A percentile compares a stretch with the other conserved stretches of the same genome.
Evolutionary conservation across 2,888 invertebrate species (phyloP).

Genomic region (Drosophila basisetae): DNA sequence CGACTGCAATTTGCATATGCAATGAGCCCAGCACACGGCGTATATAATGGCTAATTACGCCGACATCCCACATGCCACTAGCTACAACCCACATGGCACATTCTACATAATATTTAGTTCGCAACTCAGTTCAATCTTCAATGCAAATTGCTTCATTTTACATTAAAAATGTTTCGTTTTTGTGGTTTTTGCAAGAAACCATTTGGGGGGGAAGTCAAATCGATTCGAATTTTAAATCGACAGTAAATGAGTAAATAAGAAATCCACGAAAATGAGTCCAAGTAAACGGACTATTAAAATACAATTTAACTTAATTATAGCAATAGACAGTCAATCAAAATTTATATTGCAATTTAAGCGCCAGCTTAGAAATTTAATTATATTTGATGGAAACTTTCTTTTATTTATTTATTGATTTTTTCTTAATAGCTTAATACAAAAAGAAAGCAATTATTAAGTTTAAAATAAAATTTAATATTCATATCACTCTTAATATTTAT

Average conservation of each 20-base stretch:
- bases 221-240: not conserved
- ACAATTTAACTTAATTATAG: not conserved
- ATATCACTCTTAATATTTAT: not conserved
- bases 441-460: not conserved
- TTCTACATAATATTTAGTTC: not conserved
- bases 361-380: not conserved
- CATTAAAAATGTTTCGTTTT: conserved; percentile 47
- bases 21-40: conserved; percentile 58
- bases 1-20: conserved; percentile 75
- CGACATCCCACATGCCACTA: conserved; percentile 9
- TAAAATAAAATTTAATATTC: not conserved
- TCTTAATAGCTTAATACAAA: not conserved
- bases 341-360: not conserved
- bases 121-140: conserved; percentile 16
- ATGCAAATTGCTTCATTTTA: conserved; percentile 66
- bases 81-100: conserved; percentile 19
- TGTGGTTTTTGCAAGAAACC: not conserved
- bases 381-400: not conserved
- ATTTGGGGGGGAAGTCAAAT: not conserved
- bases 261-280: not conserved
- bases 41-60: conserved; percentile 52
- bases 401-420: no score
- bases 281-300: not conserved
- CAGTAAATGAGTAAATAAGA: not conserved
- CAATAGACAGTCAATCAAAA: not conserved